phyloP scores from a whole-genome alignment of 2,797 vertebrate genomes.

The Melanotaenia pygmaea region DNA sequence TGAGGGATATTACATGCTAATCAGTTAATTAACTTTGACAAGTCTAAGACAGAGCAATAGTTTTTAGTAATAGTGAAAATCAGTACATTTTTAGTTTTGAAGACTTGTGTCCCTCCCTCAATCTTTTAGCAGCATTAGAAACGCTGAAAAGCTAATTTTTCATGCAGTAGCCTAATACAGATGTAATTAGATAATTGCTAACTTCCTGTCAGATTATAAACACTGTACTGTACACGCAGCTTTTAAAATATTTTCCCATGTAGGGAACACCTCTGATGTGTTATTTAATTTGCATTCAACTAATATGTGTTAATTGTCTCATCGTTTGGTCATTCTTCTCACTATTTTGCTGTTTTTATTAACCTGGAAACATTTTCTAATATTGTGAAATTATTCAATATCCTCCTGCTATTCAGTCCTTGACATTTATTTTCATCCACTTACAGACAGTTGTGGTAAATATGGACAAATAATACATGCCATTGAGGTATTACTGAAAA shows the following conservation, averaged over 20 bases:
- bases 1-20: slow-evolving; percentile 59
- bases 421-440: slow-evolving; percentile 32
- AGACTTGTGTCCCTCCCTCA: slow-evolving; percentile 50
- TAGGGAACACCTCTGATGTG: slow-evolving; percentile 31
- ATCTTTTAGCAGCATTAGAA: slow-evolving; percentile 57
- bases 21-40: slow-evolving; percentile 71
- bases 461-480: slow-evolving; percentile 14
- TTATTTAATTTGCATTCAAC: slow-evolving; percentile 52
- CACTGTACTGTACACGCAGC: slow-evolving; percentile 38
- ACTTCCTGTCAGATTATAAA: slow-evolving; percentile 72
- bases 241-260: slow-evolving; percentile 25
- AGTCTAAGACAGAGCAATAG: slow-evolving; percentile 62
- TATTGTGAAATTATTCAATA: slow-evolving; percentile 18
- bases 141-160: slow-evolving; percentile 74
- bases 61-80: slow-evolving; percentile 67
- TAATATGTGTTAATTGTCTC: slow-evolving; percentile 33
- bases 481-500: background rate
- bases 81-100: slow-evolving; percentile 59
- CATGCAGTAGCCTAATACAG: slow-evolving; percentile 66
- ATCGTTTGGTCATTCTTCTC: slow-evolving; percentile 29
- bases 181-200: slow-evolving; percentile 77
- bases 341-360: slow-evolving; percentile 41
- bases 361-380: slow-evolving; percentile 13
- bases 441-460: slow-evolving; percentile 18
- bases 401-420: slow-evolving; percentile 17